Conservation (phyloP, 1,140 invertebrate genomes). For the Uloborus diversus region DNA sequence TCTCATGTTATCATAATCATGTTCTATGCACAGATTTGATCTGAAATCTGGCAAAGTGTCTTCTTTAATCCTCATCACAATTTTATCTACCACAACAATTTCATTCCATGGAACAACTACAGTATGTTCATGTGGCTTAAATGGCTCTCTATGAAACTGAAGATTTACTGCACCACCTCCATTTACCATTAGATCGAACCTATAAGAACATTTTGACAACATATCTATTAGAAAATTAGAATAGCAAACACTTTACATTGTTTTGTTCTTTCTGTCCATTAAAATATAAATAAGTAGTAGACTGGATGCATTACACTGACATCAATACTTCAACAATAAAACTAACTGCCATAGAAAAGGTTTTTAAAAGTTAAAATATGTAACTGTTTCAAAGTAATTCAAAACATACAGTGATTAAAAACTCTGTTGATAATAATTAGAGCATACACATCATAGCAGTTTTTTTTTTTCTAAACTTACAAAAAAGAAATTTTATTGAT, state of each 20-base stretch:
- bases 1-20: constrained; percentile 78
- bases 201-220: background rate
- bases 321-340: background rate
- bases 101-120: constrained; percentile 96
- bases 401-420: too few species aligned
- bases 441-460: too few species aligned
- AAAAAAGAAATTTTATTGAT: too few species aligned
- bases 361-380: background rate
- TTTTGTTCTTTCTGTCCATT: background rate
- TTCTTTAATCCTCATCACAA: constrained; percentile 80
- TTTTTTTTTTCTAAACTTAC: too few species aligned
- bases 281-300: background rate
- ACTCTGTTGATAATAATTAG: too few species aligned
- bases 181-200: constrained; percentile 98
- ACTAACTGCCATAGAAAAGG: background rate
- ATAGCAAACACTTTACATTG: background rate
- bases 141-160: constrained; percentile 94
- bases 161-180: constrained; percentile 97
- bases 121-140: constrained; percentile 76
- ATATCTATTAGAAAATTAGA: background rate
- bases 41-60: constrained; percentile 68
- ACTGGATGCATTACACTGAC: background rate
- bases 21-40: constrained; percentile 76
- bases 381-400: too few species aligned
- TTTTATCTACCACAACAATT: constrained; percentile 84